A percentile compares a stretch with the other conserved stretches of the same genome.
Evolutionary conservation across 2,797 vertebrate genomes (phyloP).

Genomic region (Ctenopoma multispine): DNA sequence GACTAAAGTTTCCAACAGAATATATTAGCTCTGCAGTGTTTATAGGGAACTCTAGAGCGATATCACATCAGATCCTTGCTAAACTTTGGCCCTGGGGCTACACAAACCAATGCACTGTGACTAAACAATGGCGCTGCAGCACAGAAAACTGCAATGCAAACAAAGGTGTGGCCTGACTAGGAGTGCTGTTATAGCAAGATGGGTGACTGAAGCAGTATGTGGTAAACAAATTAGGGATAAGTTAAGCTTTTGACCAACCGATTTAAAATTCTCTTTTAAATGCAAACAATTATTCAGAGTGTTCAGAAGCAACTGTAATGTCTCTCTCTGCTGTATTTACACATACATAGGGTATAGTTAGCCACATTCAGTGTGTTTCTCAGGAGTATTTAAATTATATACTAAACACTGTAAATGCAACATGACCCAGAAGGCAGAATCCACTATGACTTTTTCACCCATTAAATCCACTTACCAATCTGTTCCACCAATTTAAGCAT

Average conservation of each 20-base stretch:
- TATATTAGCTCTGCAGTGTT: background rate
- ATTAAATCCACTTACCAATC: constrained; percentile 89
- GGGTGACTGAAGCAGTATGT: background rate
- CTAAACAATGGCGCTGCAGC: constrained; percentile 66
- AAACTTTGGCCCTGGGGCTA: constrained; percentile 68
- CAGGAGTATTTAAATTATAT: background rate
- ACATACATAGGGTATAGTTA: background rate
- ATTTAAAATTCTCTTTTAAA: background rate
- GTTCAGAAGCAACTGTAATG: background rate
- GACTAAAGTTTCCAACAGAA: background rate
- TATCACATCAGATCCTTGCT: constrained; percentile 34
- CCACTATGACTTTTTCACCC: background rate
- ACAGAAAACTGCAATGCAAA: constrained; percentile 71
- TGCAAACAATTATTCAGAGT: background rate
- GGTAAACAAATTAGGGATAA: background rate
- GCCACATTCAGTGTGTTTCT: background rate
- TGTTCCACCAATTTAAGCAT: constrained; percentile 97
- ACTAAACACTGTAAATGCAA: background rate
- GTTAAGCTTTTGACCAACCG: background rate
- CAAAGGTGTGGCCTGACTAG: constrained; percentile 68
- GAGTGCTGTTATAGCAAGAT: constrained; percentile 26
- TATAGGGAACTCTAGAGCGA: constrained; percentile 26
- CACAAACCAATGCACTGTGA: constrained; percentile 38
- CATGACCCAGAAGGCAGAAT: background rate
- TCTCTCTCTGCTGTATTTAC: background rate